Evolutionary conservation across 2,888 invertebrate genomes (phyloP), one percentile per base, ranked within the genome.

Genomic region (Dolichomitus sp.): DNA sequence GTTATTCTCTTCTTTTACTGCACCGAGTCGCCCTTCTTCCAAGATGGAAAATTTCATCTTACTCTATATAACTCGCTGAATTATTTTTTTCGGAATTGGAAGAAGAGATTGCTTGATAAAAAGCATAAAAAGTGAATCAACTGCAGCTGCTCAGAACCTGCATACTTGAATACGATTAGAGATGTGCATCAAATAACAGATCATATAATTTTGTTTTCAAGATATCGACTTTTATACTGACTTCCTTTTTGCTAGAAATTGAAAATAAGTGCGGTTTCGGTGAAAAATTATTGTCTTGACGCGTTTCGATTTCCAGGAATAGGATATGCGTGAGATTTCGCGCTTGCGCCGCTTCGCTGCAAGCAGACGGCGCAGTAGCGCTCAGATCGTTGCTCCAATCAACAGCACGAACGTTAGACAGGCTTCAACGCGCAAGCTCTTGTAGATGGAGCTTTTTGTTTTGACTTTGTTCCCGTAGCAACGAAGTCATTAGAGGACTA

Each of bases 1-100:
- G 19, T 50, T 63, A 11, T 63, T 57, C 42, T 27, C 57, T 75
- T 65, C 48, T 75, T 45, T 80, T 48, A 19, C 40, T 69, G 42
- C 37, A n/a, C 9, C 19, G 65, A 48, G 52, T 54, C 69, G 59
- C 61, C 42, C 42, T 37, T 7, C n/a, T 30, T 59, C 7, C 30
- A n/a, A 27, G 4, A 54, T 23, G n/a, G 33, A 37, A 59, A 59
- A 59, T 59, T 17, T 17, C 30, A 19, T 61, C 40, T 61, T 61
- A 33, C 9, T 11, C 9, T 2, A 61, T 17, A 61, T 61, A 6
- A 7, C 40, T 42, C 37, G 23, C 2, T 4, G 6, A 12, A 23
- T 40, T 42, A 23, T 37, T 61, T 61, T 57, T 61, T 23, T 59
- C 11, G 59, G 0, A 37, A 59, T 37, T 14, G 27, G 12, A 6